Evolutionary conservation across 2,888 invertebrate genomes (phyloP).

Genomic region (Phragmatobia fuliginosa): DNA sequence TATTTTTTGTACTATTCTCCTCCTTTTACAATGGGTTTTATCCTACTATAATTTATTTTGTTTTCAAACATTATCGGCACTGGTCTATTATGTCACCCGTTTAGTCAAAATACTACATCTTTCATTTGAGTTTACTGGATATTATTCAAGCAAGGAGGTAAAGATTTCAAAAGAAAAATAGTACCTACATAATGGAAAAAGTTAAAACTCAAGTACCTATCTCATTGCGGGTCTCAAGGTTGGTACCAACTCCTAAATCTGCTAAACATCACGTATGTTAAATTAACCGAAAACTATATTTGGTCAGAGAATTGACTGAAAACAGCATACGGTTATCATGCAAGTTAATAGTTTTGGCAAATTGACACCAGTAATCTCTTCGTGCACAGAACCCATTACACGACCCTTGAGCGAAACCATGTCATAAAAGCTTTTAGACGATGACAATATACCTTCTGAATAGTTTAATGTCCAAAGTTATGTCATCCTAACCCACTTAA

Average conservation of each 20-base stretch:
- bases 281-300: constrained; percentile 5
- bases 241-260: neutral
- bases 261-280: neutral
- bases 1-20: too few relatives aligned
- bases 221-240: neutral
- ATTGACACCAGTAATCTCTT: constrained; percentile 32
- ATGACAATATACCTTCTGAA: constrained; percentile 8
- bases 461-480: constrained; percentile 34
- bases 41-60: too few relatives aligned
- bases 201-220: neutral
- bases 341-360: constrained; percentile 30
- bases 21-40: too few relatives aligned
- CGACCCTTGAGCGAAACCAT: constrained; percentile 33
- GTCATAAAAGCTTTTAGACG: constrained; percentile 39
- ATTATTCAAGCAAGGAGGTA: neutral
- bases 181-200: too few relatives aligned
- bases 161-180: too few relatives aligned
- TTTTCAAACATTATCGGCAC: too few relatives aligned
- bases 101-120: too few relatives aligned
- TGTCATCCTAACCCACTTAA: constrained; percentile 34
- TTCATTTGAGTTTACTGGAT: too few relatives aligned
- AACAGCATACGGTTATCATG: constrained; percentile 3
- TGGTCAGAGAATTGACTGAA: neutral
- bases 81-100: too few relatives aligned
- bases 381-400: constrained; percentile 25